Conservation (phyloP, 2,888 invertebrate genomes). For the Drosophila vallismaia region DNA sequence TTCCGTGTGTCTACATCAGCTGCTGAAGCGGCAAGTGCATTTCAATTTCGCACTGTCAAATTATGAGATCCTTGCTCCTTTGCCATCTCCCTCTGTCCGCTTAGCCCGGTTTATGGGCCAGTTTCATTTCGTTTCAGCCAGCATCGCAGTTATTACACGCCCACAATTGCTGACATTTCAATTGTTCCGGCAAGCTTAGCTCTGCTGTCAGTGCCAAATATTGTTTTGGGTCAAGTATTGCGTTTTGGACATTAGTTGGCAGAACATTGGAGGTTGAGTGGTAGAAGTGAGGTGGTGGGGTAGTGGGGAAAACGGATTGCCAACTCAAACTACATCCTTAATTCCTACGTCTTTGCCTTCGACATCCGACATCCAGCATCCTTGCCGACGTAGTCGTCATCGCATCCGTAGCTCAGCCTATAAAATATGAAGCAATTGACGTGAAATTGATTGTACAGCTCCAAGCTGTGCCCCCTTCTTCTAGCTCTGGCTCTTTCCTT, state of each 20-base stretch:
- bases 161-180: slow-evolving; percentile 58
- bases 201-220: slow-evolving; percentile 51
- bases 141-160: slow-evolving; percentile 33
- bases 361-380: slow-evolving; percentile 20
- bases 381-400: slow-evolving; percentile 31
- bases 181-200: slow-evolving; percentile 36
- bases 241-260: slow-evolving; percentile 44
- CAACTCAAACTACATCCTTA: slow-evolving; percentile 60
- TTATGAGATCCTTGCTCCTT: slow-evolving; percentile 9
- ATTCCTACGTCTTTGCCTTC: slow-evolving; percentile 48
- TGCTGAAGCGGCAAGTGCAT: slow-evolving; percentile 33
- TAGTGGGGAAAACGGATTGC: not conserved
- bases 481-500: slow-evolving; percentile 1
- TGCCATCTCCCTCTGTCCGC: slow-evolving; percentile 1
- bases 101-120: slow-evolving; percentile 13
- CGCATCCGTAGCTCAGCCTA: slow-evolving; percentile 50
- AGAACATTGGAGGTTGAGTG: not conserved
- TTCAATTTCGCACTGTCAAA: slow-evolving; percentile 32
- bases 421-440: slow-evolving; percentile 77
- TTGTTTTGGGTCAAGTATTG: slow-evolving; percentile 62
- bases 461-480: slow-evolving; percentile 24
- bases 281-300: not conserved
- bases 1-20: slow-evolving; percentile 26
- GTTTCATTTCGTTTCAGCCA: slow-evolving; percentile 23
- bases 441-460: slow-evolving; percentile 75